Percentiles rank a stretch among this genome's conserved stretches.
Conservation (phyloP, 2,113 vertebrate genomes). For the Menidia beryllina region DNA sequence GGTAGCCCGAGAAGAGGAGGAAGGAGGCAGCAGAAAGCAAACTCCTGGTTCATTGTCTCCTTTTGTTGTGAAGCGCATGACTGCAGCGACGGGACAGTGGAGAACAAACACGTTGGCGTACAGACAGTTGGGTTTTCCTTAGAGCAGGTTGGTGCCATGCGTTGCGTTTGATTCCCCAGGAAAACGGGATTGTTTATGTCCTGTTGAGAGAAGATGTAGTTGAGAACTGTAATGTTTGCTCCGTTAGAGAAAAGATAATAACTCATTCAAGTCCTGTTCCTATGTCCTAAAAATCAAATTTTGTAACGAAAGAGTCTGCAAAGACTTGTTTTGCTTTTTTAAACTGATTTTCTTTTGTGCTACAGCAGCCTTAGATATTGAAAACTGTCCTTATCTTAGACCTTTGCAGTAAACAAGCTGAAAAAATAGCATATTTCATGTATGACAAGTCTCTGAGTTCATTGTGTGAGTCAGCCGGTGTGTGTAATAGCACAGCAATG, state of each 20-base stretch:
- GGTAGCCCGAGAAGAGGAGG: not conserved
- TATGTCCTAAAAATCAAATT: not conserved
- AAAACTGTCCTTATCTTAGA: not conserved
- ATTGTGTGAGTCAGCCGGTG: conserved; percentile 44
- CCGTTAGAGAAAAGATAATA: too few species aligned
- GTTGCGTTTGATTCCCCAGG: not conserved
- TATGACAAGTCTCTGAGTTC: conserved; percentile 26
- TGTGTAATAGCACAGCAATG: conserved; percentile 31
- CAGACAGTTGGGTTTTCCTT: conserved; percentile 6
- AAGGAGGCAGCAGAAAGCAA: conserved; percentile 58
- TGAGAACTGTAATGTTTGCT: too few species aligned
- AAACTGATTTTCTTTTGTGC: not conserved
- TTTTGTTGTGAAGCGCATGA: conserved; percentile 73
- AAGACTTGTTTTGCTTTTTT: too few species aligned
- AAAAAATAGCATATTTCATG: conserved; percentile 3
- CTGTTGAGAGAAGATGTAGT: too few species aligned
- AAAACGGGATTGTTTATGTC: not conserved
- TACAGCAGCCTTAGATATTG: not conserved
- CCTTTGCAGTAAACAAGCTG: not conserved
- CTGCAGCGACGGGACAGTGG: conserved; percentile 67
- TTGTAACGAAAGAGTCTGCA: not conserved
- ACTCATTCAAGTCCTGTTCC: not conserved
- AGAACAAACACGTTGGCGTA: conserved; percentile 46
- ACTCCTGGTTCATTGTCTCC: conserved; percentile 77
- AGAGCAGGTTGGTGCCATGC: not conserved